Evolutionary conservation across 2,888 invertebrate genomes (phyloP).

Genomic region (Dasypolia templi): DNA sequence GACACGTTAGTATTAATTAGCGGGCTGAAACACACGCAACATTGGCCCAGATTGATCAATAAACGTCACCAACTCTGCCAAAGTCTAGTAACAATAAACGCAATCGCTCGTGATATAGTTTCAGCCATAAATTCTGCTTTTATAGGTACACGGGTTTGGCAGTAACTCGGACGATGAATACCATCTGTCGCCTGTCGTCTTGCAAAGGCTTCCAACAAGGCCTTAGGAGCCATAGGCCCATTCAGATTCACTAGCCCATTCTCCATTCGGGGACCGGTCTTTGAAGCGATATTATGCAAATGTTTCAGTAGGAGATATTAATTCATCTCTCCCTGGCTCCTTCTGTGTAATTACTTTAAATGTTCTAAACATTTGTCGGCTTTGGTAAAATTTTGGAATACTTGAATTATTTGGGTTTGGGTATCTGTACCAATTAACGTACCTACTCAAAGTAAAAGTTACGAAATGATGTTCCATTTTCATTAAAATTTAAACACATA

Average conservation of each 20-base stretch:
- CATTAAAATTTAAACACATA: too few relatives aligned
- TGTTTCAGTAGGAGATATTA: conserved; percentile 35
- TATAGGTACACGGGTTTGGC: conserved; percentile 55
- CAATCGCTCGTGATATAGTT: conserved; percentile 32
- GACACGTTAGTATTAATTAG: not conserved
- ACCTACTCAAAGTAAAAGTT: not conserved
- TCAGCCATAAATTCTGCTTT: conserved; percentile 39
- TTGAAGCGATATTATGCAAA: conserved; percentile 53
- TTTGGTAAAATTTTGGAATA: conserved; percentile 30
- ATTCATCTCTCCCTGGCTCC: conserved; percentile 37
- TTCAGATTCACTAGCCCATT: conserved; percentile 47
- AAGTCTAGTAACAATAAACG: conserved; percentile 30
- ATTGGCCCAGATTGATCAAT: conserved; percentile 27
- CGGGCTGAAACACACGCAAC: not conserved
- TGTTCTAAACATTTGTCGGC: conserved; percentile 36
- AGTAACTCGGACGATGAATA: conserved; percentile 50
- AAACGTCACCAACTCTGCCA: conserved; percentile 32
- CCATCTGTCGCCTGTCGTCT: conserved; percentile 52
- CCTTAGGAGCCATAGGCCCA: conserved; percentile 31
- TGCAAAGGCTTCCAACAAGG: conserved; percentile 25
- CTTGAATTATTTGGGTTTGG: conserved; percentile 10
- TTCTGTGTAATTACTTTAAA: conserved; percentile 45
- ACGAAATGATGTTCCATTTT: not conserved
- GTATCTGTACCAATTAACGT: not conserved
- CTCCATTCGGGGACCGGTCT: conserved; percentile 22